Base-by-base conservation (phyloP, 2,888 invertebrate species). In the Abrostola triplasia region DNA sequence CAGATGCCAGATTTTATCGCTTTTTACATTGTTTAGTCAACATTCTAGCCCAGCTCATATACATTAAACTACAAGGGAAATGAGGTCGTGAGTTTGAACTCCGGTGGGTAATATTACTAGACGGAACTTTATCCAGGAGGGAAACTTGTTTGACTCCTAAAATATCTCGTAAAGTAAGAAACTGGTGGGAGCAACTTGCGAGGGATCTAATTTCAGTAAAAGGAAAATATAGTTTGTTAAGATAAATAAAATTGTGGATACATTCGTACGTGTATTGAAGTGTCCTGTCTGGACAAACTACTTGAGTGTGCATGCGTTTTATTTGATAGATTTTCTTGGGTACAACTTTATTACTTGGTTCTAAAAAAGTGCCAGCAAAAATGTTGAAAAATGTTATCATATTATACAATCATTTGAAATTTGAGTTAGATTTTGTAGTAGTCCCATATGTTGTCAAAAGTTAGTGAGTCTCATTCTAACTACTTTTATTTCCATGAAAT, bases 91-190 rank as follows among this genome's bases (percentile, higher is more conserved):
- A 74, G 76, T 79, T 77, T 69, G 61, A 81, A 75, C 79, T 24
- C 82, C 80, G 54, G 52, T 51, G 82, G 79, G 80, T 77, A 75
- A 78, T 82, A 83, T 82, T 79, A 81, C 80, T 61, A 66, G 52
- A 67, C 56, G 36, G 59, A 81, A 82, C 71, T 84, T 82, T 77
- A 63, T 67, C 71, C 70, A 67, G 68, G 36, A 13, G 53, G 59
- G 40, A 64, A 83, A 82, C 80, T 83, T 79, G 73, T 73, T 73
- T 70, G 57, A 76, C 72, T 76, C 64, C 73, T 76, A 69, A 81
- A 84, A 81, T 78, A 77, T 77, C 70, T 75, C 76, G 58, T 74
- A 74, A 80, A 82, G 66, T 69, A 70, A 70, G 79, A 57, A 67
- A 67, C 63, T 63, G 64, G 49, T 62, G 63, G 67, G 63, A 57